phyloP scores from a whole-genome alignment of 2,797 vertebrate genomes.

The Champsocephalus gunnari region DNA sequence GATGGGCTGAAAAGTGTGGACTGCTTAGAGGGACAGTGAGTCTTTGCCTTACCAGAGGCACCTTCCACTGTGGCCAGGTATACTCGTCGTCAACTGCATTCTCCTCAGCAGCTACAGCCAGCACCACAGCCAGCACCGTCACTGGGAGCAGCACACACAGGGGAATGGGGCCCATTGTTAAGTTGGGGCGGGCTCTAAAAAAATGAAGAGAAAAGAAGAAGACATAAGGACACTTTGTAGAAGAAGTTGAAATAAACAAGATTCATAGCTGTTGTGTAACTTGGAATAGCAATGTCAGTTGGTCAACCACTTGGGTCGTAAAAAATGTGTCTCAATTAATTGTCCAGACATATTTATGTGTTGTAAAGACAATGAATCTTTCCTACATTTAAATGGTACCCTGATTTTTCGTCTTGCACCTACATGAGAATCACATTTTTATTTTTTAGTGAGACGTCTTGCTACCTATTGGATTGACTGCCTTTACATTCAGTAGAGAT shows the following conservation, averaged over 20 bases:
- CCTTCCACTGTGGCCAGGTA: slow-evolving; percentile 90
- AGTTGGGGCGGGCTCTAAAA: slow-evolving; percentile 82
- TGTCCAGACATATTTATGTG: neutral
- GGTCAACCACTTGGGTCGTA: neutral
- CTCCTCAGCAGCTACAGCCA: slow-evolving; percentile 75
- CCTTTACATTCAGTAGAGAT: neutral
- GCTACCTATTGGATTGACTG: neutral
- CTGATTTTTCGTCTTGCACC: neutral
- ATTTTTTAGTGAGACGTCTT: neutral
- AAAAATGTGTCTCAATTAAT: neutral
- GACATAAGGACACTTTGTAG: neutral
- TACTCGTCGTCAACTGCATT: slow-evolving; percentile 85
- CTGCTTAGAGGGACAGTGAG: slow-evolving; percentile 88
- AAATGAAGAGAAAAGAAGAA: slow-evolving; percentile 60
- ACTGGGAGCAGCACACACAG: slow-evolving; percentile 86
- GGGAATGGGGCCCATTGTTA: slow-evolving; percentile 87
- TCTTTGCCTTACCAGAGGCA: slow-evolving; percentile 89
- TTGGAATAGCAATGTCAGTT: neutral
- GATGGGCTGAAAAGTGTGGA: slow-evolving; percentile 89
- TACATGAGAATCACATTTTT: neutral
- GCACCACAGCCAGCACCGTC: slow-evolving; percentile 76
- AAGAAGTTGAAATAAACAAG: neutral
- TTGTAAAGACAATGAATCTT: neutral
- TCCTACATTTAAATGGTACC: neutral
- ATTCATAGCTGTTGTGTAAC: neutral